Conservation (phyloP, 2,113 vertebrate species). For the Mus musculus region DNA sequence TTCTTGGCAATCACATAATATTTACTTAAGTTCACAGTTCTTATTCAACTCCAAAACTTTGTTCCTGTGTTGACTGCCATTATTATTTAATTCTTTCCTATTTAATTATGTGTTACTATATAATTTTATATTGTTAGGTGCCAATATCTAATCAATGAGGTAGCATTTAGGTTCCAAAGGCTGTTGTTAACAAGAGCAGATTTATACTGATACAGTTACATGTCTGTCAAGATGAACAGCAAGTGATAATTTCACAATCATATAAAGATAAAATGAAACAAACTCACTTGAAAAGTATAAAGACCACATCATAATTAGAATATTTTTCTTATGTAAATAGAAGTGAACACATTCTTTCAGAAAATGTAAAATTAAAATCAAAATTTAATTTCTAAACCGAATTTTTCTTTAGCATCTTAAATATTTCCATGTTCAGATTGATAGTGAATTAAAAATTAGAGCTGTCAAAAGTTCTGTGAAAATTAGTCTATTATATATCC, state of each 20-base stretch:
- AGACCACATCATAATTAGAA: not conserved
- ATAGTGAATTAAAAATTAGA: not conserved
- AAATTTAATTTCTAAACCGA: slow-evolving; percentile 11
- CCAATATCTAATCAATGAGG: not conserved
- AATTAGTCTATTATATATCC: not conserved
- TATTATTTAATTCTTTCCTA: slow-evolving; percentile 8
- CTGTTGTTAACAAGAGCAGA: not conserved
- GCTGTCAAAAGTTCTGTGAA: not conserved
- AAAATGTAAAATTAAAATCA: not conserved
- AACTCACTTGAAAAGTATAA: not conserved
- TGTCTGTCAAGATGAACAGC: not conserved
- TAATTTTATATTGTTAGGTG: slow-evolving; percentile 22
- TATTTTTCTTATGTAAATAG: not conserved
- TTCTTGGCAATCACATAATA: not conserved
- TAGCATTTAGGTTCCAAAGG: not conserved
- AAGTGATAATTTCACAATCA: slow-evolving; percentile 27
- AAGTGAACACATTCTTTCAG: not conserved
- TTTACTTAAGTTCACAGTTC: not conserved
- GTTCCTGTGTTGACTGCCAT: not conserved
- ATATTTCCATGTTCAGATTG: not conserved
- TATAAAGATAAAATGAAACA: slow-evolving; percentile 13
- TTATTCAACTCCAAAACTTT: not conserved
- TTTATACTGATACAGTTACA: not conserved
- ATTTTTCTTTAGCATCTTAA: not conserved
- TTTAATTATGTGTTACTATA: not conserved